These are phyloP conservation scores for Stegastes partitus DNA, from an alignment of 2,113 vertebrate genomes.

Conservation along the genomic window DNA sequence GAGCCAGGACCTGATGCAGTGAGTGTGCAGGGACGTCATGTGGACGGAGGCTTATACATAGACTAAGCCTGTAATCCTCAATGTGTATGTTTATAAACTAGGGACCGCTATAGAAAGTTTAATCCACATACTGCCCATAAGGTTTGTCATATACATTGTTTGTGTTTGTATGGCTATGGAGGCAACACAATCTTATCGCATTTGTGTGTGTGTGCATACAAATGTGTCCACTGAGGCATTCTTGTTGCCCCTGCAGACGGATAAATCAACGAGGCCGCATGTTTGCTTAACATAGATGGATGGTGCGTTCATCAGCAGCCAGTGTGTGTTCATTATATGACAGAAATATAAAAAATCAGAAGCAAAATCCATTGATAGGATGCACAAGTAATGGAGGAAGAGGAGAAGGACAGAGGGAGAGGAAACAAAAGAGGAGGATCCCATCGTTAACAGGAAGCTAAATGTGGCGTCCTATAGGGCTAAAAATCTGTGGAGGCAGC, in stretches of 20 bases:
- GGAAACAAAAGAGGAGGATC: not conserved
- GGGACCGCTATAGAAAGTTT: constrained; percentile 40
- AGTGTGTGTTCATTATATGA: not conserved
- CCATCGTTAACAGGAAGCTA: constrained; percentile 19
- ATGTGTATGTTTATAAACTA: constrained; percentile 41
- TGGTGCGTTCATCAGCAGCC: not conserved
- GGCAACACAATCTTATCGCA: constrained; percentile 22
- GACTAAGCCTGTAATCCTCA: constrained; percentile 52
- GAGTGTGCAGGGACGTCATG: constrained; percentile 12
- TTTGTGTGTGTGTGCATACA: not conserved
- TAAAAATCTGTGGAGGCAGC: constrained; percentile 47
- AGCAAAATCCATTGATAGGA: not conserved
- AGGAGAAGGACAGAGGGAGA: not conserved
- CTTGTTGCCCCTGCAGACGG: not conserved
- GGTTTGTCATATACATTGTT: constrained; percentile 40
- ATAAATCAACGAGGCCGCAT: not conserved
- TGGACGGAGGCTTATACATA: constrained; percentile 16
- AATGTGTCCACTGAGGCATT: not conserved
- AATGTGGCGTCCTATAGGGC: constrained; percentile 22
- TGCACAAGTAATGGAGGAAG: not conserved
- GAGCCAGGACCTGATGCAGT: not conserved
- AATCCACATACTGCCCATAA: constrained; percentile 47
- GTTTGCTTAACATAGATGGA: constrained; percentile 3
- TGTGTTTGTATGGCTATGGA: constrained; percentile 19
- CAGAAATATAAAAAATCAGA: constrained; percentile 24